Conservation (phyloP, 2,888 invertebrate genomes). For the Aelia acuminata region DNA sequence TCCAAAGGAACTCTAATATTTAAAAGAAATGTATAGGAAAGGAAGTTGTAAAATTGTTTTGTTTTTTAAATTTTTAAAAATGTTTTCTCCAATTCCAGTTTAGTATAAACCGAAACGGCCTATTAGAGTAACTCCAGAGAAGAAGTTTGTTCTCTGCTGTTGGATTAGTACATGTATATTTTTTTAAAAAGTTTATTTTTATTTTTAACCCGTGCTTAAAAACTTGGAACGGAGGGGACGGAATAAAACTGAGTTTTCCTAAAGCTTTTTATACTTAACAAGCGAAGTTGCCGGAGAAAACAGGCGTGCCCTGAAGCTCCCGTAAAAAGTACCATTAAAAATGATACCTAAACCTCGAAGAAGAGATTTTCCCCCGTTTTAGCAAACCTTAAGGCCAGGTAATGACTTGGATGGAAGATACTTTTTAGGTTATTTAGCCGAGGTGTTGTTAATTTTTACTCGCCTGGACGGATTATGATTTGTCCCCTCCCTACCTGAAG, state of each 20-base stretch:
- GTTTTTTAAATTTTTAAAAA: background rate
- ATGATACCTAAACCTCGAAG: background rate
- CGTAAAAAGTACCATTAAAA: constrained; percentile 20
- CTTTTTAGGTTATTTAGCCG: background rate
- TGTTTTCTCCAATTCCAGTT: background rate
- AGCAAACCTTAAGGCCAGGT: constrained; percentile 1
- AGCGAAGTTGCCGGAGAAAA: background rate
- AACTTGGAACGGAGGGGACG: background rate
- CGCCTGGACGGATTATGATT: background rate
- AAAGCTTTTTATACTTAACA: constrained; percentile 17
- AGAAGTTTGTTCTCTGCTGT: background rate
- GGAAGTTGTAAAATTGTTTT: background rate
- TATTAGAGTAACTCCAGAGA: background rate
- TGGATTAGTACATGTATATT: background rate
- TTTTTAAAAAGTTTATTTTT: background rate
- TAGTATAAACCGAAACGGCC: background rate
- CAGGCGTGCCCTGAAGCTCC: background rate
- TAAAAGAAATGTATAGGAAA: too few species aligned
- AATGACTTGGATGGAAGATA: constrained; percentile 9
- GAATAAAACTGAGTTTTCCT: background rate
- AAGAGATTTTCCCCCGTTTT: background rate
- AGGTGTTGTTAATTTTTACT: background rate
- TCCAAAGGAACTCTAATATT: too few species aligned
- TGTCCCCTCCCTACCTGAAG: background rate
- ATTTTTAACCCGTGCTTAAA: constrained; percentile 1